Evolutionary conservation across 2,888 invertebrate genomes (phyloP).

Genomic region (Drosophila subquinaria): DNA sequence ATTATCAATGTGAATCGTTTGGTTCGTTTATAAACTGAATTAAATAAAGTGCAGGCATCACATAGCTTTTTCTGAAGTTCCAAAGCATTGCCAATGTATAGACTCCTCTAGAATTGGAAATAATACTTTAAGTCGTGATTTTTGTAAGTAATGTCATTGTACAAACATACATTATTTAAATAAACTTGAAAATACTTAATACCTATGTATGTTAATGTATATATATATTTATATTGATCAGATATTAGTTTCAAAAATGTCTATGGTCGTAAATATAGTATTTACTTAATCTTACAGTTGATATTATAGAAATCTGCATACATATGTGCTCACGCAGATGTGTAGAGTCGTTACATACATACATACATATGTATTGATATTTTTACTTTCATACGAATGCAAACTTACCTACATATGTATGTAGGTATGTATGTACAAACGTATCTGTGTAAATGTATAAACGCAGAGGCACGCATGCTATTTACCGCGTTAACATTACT

Average conservation of each 20-base stretch:
- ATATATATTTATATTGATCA: slow-evolving; percentile 5
- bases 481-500: not conserved
- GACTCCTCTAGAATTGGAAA: not conserved
- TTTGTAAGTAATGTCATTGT: slow-evolving; percentile 5
- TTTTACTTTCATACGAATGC: slow-evolving; percentile 1
- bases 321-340: not conserved
- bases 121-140: slow-evolving; percentile 28
- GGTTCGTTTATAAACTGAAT: slow-evolving; percentile 16
- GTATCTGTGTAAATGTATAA: not conserved
- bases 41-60: slow-evolving; percentile 1
- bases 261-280: not conserved
- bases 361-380: not conserved
- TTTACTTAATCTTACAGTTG: not conserved
- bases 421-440: not conserved
- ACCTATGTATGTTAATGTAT: not conserved
- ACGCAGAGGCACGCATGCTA: not conserved
- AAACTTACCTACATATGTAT: not conserved
- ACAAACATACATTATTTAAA: not conserved
- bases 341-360: not conserved
- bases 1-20: slow-evolving; percentile 31
- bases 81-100: slow-evolving; percentile 1
- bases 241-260: not conserved
- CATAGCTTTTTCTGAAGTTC: not conserved
- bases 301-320: not conserved
- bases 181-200: not conserved